Percentiles rank a stretch among this genome's conserved stretches.
Evolutionary conservation across 2,888 invertebrate species (phyloP).

Genomic region (Falcaria lacertinaria): DNA sequence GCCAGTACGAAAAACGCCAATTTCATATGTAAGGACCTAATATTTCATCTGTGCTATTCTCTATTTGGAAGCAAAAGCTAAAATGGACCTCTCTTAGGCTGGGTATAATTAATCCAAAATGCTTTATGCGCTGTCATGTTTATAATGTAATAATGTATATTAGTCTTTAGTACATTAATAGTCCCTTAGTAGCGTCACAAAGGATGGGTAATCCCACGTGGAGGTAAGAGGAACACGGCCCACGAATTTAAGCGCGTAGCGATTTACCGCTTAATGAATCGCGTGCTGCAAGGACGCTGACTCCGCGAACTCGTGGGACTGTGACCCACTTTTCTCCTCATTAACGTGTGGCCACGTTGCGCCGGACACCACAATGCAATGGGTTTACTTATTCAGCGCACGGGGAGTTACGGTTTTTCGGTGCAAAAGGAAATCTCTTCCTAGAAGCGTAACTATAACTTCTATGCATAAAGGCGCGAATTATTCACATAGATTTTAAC

Average conservation of each 20-base stretch:
- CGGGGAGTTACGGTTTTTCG: slow-evolving; percentile 18
- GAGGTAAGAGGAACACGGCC: background rate
- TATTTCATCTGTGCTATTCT: too few relatives aligned
- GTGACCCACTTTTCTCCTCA: slow-evolving; percentile 60
- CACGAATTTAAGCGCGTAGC: slow-evolving; percentile 11
- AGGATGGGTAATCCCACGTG: background rate
- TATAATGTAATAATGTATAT: background rate
- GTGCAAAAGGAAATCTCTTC: slow-evolving; percentile 20
- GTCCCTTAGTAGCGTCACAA: background rate
- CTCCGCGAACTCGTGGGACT: slow-evolving; percentile 13
- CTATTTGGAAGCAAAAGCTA: too few relatives aligned
- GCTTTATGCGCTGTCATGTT: too few relatives aligned
- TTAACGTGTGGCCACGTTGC: slow-evolving; percentile 62
- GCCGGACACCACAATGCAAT: slow-evolving; percentile 51
- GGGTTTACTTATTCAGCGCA: slow-evolving; percentile 53
- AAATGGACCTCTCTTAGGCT: too few relatives aligned
- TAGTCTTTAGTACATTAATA: background rate
- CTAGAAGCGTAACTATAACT: slow-evolving; percentile 10
- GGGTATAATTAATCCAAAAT: too few relatives aligned
- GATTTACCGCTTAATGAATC: slow-evolving; percentile 26
- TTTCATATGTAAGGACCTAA: too few relatives aligned
- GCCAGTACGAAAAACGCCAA: too few relatives aligned
- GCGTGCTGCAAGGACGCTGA: slow-evolving; percentile 21
- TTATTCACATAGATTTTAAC: slow-evolving; percentile 19
- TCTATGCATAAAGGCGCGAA: slow-evolving; percentile 17